Evolutionary conservation across 2,888 invertebrate species (phyloP), one percentile per base, ranked within the genome.

Genomic region (Toxonevra muliebris): DNA sequence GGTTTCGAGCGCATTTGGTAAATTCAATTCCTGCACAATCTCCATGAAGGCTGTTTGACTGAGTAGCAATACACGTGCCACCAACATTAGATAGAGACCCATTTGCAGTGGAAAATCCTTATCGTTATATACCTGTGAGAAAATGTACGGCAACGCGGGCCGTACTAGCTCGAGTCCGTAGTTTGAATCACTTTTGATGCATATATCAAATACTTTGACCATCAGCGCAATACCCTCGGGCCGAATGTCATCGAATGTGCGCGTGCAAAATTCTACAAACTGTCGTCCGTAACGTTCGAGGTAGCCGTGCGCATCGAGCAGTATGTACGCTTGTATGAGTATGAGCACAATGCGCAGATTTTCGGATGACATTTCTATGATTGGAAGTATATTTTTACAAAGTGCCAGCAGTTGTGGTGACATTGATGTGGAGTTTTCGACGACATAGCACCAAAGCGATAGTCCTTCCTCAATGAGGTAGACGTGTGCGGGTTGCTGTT

Each of bases 401-500:
- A 97, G 85, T 76, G 90, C 89, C 80, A 95, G 86, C 55, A 94
- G 87, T 74, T 90, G 89, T 0, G 89, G 88, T 0, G 90, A 89
- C 73, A 90, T 87, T 0, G 87, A 85, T 0, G 92, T 89, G 5
- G 92, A 88, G 81, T 93, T 92, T 83, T 95, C 93, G 69, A 97
- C 86, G 19, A 95, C 89, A 0, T 93, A 92, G 64, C 92, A 87
- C 96, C 97, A 97, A 68, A 98, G 87, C 75, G 95, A 94, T 50
- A 97, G 86, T 2, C 96, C 96, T 82, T 98, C 97, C 84, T 97
- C 97, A 75, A 96, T 86, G 62, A 97, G 88, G 84, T 97, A 97
- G 63, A 97, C 93, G 82, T 96, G 94, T 0, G 92, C 89, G 65
- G 91, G 89, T 80, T 94, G 91, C 71, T 89, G 88, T 0, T 53